A percentile compares a stretch with the other conserved stretches of the same genome.
Evolutionary conservation across 2,797 vertebrate genomes (phyloP).

Genomic region (Lutjanus campechanus): DNA sequence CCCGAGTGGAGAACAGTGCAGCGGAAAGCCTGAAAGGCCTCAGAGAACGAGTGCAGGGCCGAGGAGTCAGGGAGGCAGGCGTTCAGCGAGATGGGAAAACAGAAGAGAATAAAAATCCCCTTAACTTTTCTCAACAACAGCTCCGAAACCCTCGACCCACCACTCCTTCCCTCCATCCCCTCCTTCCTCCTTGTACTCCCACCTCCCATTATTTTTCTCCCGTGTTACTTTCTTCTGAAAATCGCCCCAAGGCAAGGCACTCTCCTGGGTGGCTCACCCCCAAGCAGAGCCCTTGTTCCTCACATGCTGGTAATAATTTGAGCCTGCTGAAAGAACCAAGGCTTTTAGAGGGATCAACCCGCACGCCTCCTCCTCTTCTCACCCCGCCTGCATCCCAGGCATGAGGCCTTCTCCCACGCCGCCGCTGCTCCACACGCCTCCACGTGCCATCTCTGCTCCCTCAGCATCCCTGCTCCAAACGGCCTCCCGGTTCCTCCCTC

Average conservation of each 20-base stretch:
- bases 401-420: conserved; percentile 52
- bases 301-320: conserved; percentile 84
- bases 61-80: conserved; percentile 44
- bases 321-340: conserved; percentile 75
- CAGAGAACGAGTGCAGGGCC: conserved; percentile 46
- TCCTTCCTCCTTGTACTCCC: conserved; percentile 72
- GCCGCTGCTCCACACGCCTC: conserved; percentile 44
- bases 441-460: conserved; percentile 44
- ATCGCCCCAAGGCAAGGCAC: conserved; percentile 83
- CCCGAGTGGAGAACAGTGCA: conserved; percentile 18
- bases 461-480: neutral
- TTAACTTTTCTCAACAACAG: conserved; percentile 73
- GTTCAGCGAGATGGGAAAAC: conserved; percentile 56
- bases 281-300: conserved; percentile 84
- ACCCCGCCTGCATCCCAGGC: conserved; percentile 17
- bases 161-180: conserved; percentile 37
- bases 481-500: conserved; percentile 8
- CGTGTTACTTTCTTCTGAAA: conserved; percentile 84
- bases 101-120: conserved; percentile 75
- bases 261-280: conserved; percentile 88
- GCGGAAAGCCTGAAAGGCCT: conserved; percentile 55
- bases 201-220: conserved; percentile 81
- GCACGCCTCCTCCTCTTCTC: conserved; percentile 27
- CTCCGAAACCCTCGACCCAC: conserved; percentile 37
- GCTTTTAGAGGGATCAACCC: conserved; percentile 84